phyloP scores from a whole-genome alignment of 2,888 invertebrate genomes.

The Acrobasis consociella region DNA sequence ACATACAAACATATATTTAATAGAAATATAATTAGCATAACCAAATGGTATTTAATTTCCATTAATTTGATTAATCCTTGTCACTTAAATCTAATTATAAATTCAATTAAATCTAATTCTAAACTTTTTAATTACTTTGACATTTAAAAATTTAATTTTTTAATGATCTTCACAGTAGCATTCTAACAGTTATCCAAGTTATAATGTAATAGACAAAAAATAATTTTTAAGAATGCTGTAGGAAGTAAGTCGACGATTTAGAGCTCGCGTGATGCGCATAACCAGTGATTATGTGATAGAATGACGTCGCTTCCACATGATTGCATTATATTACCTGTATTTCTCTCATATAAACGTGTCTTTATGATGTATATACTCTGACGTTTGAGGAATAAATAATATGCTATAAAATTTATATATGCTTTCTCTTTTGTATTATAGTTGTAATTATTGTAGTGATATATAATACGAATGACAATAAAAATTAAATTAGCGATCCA shows the following conservation, averaged over 20 bases:
- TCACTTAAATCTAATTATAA: background rate
- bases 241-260: background rate
- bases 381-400: too few species aligned
- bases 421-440: too few species aligned
- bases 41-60: too few species aligned
- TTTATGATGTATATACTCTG: background rate
- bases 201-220: background rate
- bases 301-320: slow-evolving; percentile 15
- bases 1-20: too few species aligned
- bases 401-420: too few species aligned
- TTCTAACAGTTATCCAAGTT: too few species aligned
- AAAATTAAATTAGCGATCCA: too few species aligned
- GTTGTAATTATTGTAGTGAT: too few species aligned
- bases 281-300: slow-evolving; percentile 9
- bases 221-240: background rate
- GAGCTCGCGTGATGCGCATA: slow-evolving; percentile 7
- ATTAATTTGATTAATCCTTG: background rate
- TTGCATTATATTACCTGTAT: background rate
- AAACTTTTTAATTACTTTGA: background rate
- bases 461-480: too few species aligned
- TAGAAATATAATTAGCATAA: too few species aligned
- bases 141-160: background rate
- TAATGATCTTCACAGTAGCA: background rate
- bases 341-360: background rate
- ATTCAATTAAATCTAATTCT: background rate